These are phyloP conservation scores for Myocastor coypus DNA, from an alignment of 2,113 vertebrate genomes.

Conservation along the genomic window DNA sequence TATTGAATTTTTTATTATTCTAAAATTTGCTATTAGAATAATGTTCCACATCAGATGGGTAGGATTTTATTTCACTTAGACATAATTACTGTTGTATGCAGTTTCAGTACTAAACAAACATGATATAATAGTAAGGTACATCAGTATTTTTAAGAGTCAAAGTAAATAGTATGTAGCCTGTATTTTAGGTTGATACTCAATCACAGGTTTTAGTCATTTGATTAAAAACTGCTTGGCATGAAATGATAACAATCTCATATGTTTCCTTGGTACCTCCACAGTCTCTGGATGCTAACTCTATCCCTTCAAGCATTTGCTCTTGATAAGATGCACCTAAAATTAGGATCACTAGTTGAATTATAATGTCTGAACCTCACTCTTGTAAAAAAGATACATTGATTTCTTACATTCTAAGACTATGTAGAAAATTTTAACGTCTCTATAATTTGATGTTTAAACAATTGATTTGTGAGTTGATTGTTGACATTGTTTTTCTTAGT, in stretches of 20 bases:
- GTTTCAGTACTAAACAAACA: conserved; percentile 24
- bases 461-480: conserved; percentile 28
- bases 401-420: conserved; percentile 43
- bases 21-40: conserved; percentile 46
- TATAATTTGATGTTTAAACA: not conserved
- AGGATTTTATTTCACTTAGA: conserved; percentile 1
- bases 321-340: conserved; percentile 4
- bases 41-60: not conserved
- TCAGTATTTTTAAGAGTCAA: not conserved
- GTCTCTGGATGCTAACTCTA: conserved; percentile 9
- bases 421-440: conserved; percentile 15
- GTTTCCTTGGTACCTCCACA: conserved; percentile 36
- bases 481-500: conserved; percentile 14
- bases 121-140: not conserved
- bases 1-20: not conserved
- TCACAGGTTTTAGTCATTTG: conserved; percentile 40
- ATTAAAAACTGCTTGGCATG: conserved; percentile 41
- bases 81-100: not conserved
- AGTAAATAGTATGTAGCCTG: not conserved
- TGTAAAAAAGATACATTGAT: not conserved
- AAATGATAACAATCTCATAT: not conserved
- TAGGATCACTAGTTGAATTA: conserved; percentile 54
- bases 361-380: conserved; percentile 39
- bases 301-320: conserved; percentile 38
- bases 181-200: not conserved